Evolutionary conservation across 2,888 invertebrate genomes (phyloP).

Genomic region (Drosophila maculinotata): DNA sequence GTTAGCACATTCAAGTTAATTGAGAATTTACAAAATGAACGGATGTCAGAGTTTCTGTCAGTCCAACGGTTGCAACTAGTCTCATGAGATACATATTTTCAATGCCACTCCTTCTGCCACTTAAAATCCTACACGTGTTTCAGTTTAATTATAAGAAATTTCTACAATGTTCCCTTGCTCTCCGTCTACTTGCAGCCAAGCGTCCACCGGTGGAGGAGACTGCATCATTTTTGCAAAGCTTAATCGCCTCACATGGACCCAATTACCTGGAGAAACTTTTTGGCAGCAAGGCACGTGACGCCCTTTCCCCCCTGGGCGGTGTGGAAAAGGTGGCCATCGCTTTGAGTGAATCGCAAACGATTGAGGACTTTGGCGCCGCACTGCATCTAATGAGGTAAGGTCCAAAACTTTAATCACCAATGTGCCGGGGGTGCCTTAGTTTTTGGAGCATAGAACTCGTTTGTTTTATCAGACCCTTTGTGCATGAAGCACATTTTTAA

Average conservation of each 20-base stretch:
- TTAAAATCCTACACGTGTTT: background rate
- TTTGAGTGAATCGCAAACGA: constrained; percentile 96
- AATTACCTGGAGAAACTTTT: constrained; percentile 98
- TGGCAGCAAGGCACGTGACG: constrained; percentile 96
- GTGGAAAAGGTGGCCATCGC: constrained; percentile 98
- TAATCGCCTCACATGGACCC: constrained; percentile 97
- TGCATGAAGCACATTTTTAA: constrained; percentile 43
- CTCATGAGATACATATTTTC: background rate
- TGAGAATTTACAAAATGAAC: background rate
- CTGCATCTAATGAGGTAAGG: constrained; percentile 85
- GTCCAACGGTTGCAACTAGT: background rate
- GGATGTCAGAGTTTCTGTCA: background rate
- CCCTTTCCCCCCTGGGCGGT: constrained; percentile 95
- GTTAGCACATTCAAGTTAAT: background rate
- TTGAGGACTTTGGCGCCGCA: constrained; percentile 92
- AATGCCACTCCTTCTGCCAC: background rate
- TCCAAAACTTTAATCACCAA: background rate
- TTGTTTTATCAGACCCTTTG: constrained; percentile 21
- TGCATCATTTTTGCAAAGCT: constrained; percentile 96
- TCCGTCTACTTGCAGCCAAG: constrained; percentile 89
- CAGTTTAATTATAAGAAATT: constrained; percentile 33
- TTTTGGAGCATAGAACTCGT: constrained; percentile 7
- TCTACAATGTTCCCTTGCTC: constrained; percentile 10
- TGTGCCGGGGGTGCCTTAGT: constrained; percentile 16
- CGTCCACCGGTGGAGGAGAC: constrained; percentile 98